Conservation (phyloP, 1,140 invertebrate species). For the Armadillidium nasatum region DNA sequence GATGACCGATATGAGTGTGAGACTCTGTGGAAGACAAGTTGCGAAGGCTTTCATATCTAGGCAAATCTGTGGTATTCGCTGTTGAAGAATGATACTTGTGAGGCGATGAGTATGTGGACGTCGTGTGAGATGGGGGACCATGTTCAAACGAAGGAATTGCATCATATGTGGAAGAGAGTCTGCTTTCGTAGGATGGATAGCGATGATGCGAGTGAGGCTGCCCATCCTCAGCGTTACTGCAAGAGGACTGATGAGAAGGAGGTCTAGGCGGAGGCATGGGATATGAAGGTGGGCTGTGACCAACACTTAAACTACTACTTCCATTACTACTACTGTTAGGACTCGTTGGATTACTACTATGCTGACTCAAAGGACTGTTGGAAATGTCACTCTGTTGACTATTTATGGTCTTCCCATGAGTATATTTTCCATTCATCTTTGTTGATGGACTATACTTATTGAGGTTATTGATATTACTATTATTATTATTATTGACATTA, state of each 20-base stretch:
- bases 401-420: not conserved
- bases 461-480: conserved; percentile 32
- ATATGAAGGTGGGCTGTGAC: conserved; percentile 25
- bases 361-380: not conserved
- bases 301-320: conserved; percentile 21
- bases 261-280: conserved; percentile 51
- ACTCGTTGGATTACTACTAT: conserved; percentile 16
- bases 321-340: conserved; percentile 19
- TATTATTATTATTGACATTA: conserved; percentile 19
- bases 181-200: conserved; percentile 17
- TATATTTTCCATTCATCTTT: not conserved
- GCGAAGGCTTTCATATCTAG: conserved; percentile 45
- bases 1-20: conserved; percentile 17
- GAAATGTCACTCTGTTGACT: not conserved
- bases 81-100: not conserved
- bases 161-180: conserved; percentile 34
- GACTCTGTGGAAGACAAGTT: conserved; percentile 51
- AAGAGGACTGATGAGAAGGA: conserved; percentile 51
- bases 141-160: conserved; percentile 1
- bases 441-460: conserved; percentile 33
- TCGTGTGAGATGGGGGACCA: not conserved
- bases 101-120: not conserved
- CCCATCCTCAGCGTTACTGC: conserved; percentile 47
- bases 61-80: conserved; percentile 33
- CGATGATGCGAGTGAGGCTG: conserved; percentile 35